Evolutionary conservation across 2,113 vertebrate genomes (phyloP), one percentile per base, ranked within the genome.

Genomic region (Sceloporus undulatus): DNA sequence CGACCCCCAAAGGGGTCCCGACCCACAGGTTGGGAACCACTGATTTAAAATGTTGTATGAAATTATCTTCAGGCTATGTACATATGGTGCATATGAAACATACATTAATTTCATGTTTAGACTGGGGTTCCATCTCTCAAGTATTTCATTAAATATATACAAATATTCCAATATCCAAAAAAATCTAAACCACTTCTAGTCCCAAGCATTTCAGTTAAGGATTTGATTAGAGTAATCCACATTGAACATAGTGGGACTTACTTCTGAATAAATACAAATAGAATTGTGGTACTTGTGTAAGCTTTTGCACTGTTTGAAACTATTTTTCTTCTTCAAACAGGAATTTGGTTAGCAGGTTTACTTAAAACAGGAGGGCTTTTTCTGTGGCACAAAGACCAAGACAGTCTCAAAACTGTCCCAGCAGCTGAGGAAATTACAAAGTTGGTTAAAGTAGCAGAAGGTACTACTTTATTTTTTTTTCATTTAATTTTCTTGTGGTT

Each of bases 361-460:
- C 94, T 99, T 87, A 68, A 87, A 82, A 97, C 98, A 21, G 99
- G 98, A 87, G 97, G 99, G 29, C 85, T 99, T 0, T 99, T 99
- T 93, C 96, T 99, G 88, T 99, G 99, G 99, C 98, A 98, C 96
- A 98, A 97, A 93, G 99, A 99, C 92, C 96, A 95, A 71, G 98
- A 99, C 92, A 96, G 88, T 82, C 93, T 99, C 84, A 99, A 97
- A 95, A 97, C 91, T 19, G 91, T 97, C 29, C 92, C 97, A 75
- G 93, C 97, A 8, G 90, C 96, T 0, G 94, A 97, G 89, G 97
- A 97, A 82, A 94, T 97, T 81, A 93, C 93, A 83, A 95, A 97
- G 38, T 84, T 97, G 34, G 93, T 97, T 80, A 93, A 92, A 85
- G 90, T 92, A 73, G 86, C 88, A 87, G 95, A 97, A 95, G 98